Percentiles rank a stretch among this genome's conserved stretches.
phyloP scores from a whole-genome alignment of 1,140 invertebrate genomes.

The Dufourea novaeangliae region DNA sequence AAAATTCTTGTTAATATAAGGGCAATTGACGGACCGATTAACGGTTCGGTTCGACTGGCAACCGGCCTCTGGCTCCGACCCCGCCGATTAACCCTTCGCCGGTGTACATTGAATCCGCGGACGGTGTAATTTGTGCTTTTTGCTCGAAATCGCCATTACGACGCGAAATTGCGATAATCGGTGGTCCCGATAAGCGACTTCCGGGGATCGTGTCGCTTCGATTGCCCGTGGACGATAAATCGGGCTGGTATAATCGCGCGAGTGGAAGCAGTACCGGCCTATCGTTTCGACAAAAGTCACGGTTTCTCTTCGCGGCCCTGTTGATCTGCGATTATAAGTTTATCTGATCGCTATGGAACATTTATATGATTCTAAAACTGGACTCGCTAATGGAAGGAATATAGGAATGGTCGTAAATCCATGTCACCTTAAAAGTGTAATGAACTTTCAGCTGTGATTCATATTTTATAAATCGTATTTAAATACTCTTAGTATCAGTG shows the following conservation, averaged over 20 bases:
- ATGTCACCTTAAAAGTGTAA: too few relatives aligned
- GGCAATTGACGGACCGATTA: conserved; percentile 46
- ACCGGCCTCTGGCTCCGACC: not conserved
- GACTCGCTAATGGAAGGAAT: too few relatives aligned
- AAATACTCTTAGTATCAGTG: too few relatives aligned
- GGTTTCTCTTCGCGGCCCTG: not conserved
- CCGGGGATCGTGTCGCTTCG: not conserved
- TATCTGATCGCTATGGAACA: too few relatives aligned
- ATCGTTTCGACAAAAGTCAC: not conserved
- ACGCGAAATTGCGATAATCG: conserved; percentile 23
- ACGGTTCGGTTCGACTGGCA: conserved; percentile 7
- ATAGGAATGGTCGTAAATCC: too few relatives aligned
- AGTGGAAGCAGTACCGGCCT: too few relatives aligned
- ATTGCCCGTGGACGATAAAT: not conserved
- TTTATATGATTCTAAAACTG: too few relatives aligned
- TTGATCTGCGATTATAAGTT: too few relatives aligned
- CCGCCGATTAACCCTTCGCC: conserved; percentile 30
- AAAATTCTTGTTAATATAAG: conserved; percentile 52
- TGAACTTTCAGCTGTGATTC: too few relatives aligned
- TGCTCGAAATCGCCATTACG: conserved; percentile 12
- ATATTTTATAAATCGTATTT: too few relatives aligned
- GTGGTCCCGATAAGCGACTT: conserved; percentile 12
- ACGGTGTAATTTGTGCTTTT: conserved; percentile 44
- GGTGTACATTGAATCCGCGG: conserved; percentile 35
- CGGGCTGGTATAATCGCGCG: not conserved